Conservation (phyloP, 1,140 invertebrate species). For the Sitodiplosis mosellana region DNA sequence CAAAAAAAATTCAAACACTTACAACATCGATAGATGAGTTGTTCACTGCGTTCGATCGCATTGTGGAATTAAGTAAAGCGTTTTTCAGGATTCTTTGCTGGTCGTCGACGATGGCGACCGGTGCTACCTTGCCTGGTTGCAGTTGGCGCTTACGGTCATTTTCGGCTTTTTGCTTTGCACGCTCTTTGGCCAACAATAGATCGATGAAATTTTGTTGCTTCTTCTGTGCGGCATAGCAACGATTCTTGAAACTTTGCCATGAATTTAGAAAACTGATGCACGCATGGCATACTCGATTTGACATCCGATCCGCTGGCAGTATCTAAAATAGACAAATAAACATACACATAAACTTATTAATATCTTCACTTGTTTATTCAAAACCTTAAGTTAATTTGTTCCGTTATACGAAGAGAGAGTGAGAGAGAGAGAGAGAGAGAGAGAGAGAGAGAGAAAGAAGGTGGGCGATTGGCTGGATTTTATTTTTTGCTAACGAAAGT, state of each 20-base stretch:
- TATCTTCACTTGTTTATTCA: neutral
- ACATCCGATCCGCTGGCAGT: constrained; percentile 15
- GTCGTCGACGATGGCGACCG: neutral
- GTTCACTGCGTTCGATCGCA: neutral
- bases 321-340: constrained; percentile 12
- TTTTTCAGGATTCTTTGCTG: constrained; percentile 5
- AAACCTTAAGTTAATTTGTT: too few species aligned
- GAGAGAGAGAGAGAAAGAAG: neutral
- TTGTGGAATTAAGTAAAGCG: neutral
- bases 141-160: constrained; percentile 4
- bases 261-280: constrained; percentile 25
- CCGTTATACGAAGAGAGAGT: too few species aligned
- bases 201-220: constrained; percentile 24
- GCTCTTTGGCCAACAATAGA: constrained; percentile 3
- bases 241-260: constrained; percentile 26
- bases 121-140: neutral
- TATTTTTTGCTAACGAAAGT: neutral
- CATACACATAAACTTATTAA: too few species aligned
- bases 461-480: neutral
- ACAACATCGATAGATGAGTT: neutral
- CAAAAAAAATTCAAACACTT: neutral
- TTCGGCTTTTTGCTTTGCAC: constrained; percentile 1
- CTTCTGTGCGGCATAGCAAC: constrained; percentile 17
- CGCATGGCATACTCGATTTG: constrained; percentile 21
- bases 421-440: too few species aligned